Conservation (phyloP, 2,888 invertebrate genomes). For the Masnerella sp. region DNA sequence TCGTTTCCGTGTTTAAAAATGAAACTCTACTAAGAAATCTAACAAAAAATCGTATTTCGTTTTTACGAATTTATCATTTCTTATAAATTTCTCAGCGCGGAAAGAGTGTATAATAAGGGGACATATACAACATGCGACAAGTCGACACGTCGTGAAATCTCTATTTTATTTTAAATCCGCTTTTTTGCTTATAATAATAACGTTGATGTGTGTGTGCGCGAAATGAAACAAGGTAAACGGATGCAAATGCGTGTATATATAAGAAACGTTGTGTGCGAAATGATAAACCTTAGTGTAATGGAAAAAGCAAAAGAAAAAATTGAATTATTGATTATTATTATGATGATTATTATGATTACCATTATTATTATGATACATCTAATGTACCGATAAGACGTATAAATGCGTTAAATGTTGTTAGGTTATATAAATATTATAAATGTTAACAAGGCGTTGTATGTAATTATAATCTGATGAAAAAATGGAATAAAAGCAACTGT, state of each 20-base stretch:
- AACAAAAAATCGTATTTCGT: too few relatives aligned
- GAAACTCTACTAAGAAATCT: too few relatives aligned
- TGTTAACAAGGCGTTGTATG: conserved; percentile 61
- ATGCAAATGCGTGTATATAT: conserved; percentile 49
- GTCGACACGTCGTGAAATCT: conserved; percentile 24
- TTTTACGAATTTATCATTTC: too few relatives aligned
- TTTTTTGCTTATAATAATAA: conserved; percentile 43
- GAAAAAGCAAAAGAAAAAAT: conserved; percentile 17
- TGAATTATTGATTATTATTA: conserved; percentile 13
- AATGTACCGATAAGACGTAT: conserved; percentile 51
- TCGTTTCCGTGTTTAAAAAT: too few relatives aligned
- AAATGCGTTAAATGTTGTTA: conserved; percentile 62
- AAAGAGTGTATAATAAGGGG: conserved; percentile 27
- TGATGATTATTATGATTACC: conserved; percentile 19
- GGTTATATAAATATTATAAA: conserved; percentile 63
- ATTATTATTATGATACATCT: conserved; percentile 45
- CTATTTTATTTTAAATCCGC: conserved; percentile 40
- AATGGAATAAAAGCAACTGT: conserved; percentile 40
- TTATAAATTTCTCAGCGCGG: background rate
- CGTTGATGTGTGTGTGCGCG: conserved; percentile 27
- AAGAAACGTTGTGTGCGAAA: conserved; percentile 5
- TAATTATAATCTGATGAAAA: conserved; percentile 58
- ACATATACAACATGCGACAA: conserved; percentile 18
- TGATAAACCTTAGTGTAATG: background rate
- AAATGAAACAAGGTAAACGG: conserved; percentile 26